Base-by-base conservation (phyloP, 2,797 vertebrate genomes). In the Lacerta viridis region DNA sequence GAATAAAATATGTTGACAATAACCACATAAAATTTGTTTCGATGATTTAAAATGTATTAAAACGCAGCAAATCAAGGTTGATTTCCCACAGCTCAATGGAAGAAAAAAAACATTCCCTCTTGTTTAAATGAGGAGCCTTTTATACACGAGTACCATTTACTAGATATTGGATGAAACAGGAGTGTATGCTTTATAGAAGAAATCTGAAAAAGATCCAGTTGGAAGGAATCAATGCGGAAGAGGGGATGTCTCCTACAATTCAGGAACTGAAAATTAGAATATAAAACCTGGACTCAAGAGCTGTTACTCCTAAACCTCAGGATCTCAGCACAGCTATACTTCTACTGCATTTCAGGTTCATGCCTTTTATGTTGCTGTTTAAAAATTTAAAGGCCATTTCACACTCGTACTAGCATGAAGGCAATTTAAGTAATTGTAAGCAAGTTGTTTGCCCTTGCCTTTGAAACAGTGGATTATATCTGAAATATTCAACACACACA, bases 381-480 rank as follows among this genome's bases (percentile, higher is more conserved):
- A 36, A 29, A 75, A 88, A 76, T 76, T 66, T 66, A 66, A 76
- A 27, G 59, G 71, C 13, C n/a, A 76, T 20, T 18, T 84, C 50
- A 80, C 11, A 23, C 11, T 15, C 20, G 25, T 39, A 17, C 29
- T 13, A 77, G n/a, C 50, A 79, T 20, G 20, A 27, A 66, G 29
- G 11, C 20, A 39, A 18, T 78, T 71, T 55, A 79, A 41, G 68
- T 78, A 50, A 78, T 4, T 8, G 25, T 66, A 27, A 36, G 71
- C 36, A 6, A 25, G 72, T n/a, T 74, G 41, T 78, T 76, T 25
- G n/a, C 77, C 33, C 59, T 71, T 79, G 50, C 29, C 39, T 84
- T 74, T 88, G 77, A 59, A 88, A 68, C 23, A 69, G 43, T 55
- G 27, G 25, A 7, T 71, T 64, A 59, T 80, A 84, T 46, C 20